Evolutionary conservation across 2,113 vertebrate species (phyloP).

Genomic region (Sminthopsis crassicaudata): DNA sequence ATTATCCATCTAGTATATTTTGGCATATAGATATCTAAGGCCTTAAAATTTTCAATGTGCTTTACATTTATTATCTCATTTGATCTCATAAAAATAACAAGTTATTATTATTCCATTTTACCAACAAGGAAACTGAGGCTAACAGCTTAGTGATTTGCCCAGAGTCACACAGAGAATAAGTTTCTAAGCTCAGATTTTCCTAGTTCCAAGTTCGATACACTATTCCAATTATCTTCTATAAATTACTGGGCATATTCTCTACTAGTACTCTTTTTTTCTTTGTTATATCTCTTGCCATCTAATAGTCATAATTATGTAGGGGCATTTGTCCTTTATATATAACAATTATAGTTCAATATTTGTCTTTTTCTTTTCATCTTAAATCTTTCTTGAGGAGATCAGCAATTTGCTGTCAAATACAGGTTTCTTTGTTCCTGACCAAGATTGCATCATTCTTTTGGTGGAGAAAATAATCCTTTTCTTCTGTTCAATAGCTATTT

Average conservation of each 20-base stretch:
- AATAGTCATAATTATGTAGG: background rate
- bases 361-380: background rate
- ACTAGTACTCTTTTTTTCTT: background rate
- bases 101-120: background rate
- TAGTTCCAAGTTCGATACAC: background rate
- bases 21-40: background rate
- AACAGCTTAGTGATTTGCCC: background rate
- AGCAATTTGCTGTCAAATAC: background rate
- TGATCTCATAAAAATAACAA: background rate
- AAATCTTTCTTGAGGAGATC: background rate
- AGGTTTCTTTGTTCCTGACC: too few species aligned
- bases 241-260: background rate
- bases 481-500: background rate
- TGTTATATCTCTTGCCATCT: background rate
- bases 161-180: background rate
- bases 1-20: background rate
- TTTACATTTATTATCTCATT: background rate
- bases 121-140: background rate
- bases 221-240: background rate
- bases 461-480: too few species aligned
- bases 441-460: background rate
- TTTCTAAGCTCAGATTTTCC: background rate
- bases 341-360: too few species aligned
- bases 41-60: background rate
- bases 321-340: background rate